These are phyloP conservation scores for Lithobius niger DNA, from an alignment of 1,140 invertebrate genomes.

Conservation along the genomic window DNA sequence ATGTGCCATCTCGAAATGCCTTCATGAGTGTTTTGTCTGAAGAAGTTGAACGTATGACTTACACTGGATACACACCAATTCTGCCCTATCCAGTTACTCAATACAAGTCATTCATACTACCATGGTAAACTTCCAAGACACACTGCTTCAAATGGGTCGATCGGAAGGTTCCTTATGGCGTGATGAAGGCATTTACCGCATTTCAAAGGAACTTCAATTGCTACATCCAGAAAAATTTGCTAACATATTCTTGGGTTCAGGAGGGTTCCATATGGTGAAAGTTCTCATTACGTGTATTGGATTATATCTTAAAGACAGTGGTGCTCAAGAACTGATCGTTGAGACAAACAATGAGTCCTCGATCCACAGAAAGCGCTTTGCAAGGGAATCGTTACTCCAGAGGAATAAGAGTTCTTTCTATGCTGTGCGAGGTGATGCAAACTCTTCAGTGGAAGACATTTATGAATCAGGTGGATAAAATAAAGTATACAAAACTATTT, in stretches of 20 bases:
- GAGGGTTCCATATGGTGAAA: constrained; percentile 5
- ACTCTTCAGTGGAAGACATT: too few relatives aligned
- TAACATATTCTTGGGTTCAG: constrained; percentile 9
- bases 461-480: too few relatives aligned
- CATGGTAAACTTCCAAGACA: constrained; percentile 6
- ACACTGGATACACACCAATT: constrained; percentile 1
- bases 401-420: too few relatives aligned
- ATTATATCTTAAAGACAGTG: constrained; percentile 1
- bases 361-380: too few relatives aligned
- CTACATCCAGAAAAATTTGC: constrained; percentile 7
- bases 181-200: constrained; percentile 6
- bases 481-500: too few relatives aligned
- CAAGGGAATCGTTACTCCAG: too few relatives aligned
- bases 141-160: neutral
- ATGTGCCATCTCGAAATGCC: neutral
- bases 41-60: neutral
- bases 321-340: constrained; percentile 1
- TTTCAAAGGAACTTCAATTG: constrained; percentile 5
- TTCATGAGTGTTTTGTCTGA: neutral
- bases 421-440: too few relatives aligned
- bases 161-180: constrained; percentile 4
- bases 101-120: constrained; percentile 1
- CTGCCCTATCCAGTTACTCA: constrained; percentile 4
- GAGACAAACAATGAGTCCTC: too few relatives aligned
- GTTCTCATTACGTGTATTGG: constrained; percentile 8